phyloP scores from a whole-genome alignment of 2,888 invertebrate species.

The Strigamia transsilvanica region DNA sequence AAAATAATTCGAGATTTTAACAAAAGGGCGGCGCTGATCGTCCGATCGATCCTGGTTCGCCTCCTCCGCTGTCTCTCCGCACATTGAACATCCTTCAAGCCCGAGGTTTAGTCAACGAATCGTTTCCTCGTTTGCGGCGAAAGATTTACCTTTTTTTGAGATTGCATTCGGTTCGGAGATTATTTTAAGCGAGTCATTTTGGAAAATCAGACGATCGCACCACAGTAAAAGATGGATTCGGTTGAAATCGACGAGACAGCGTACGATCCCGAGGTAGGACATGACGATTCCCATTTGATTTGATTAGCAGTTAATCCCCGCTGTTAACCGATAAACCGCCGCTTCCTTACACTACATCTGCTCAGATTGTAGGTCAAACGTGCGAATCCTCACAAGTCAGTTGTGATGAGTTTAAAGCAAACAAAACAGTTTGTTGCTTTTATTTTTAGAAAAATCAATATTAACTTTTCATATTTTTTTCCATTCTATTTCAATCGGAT shows the following conservation, averaged over 20 bases:
- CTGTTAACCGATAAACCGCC: background rate
- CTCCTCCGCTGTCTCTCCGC: background rate
- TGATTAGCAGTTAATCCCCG: background rate
- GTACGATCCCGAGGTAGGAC: slow-evolving; percentile 37
- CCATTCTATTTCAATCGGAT: no score
- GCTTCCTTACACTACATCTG: background rate
- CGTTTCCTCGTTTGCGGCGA: background rate
- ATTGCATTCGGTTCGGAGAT: background rate
- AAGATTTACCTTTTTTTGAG: slow-evolving; percentile 8
- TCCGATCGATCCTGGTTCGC: background rate
- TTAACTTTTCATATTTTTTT: slow-evolving; percentile 11
- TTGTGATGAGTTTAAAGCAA: background rate
- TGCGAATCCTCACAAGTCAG: background rate
- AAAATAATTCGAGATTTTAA: background rate
- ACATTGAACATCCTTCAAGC: slow-evolving; percentile 28
- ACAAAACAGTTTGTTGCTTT: background rate
- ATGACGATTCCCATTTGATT: background rate
- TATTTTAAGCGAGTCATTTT: background rate
- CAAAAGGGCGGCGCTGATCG: slow-evolving; percentile 32
- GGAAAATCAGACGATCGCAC: background rate
- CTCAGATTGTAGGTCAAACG: background rate
- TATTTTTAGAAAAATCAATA: slow-evolving; percentile 24
- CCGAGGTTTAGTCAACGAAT: background rate
- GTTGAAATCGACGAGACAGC: background rate
- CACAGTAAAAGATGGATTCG: background rate